These are phyloP conservation scores for Phataginus tricuspis DNA, from an alignment of 2,797 vertebrate species.

Conservation along the genomic window DNA sequence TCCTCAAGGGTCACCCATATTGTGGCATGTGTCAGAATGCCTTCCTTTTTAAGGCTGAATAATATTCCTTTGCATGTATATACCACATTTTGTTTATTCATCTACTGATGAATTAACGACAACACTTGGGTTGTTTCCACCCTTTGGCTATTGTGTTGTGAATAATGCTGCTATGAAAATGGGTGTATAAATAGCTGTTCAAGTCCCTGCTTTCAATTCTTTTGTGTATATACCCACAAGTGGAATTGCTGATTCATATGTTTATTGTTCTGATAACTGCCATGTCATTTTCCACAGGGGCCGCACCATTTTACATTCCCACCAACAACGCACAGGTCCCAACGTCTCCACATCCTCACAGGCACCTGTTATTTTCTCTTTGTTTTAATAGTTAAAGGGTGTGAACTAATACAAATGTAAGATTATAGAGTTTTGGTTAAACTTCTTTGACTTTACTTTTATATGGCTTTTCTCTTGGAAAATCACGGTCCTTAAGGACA, in stretches of 20 bases:
- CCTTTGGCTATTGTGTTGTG: background rate
- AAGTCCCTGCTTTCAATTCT: constrained; percentile 25
- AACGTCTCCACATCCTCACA: background rate
- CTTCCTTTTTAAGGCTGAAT: background rate
- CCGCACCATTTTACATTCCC: background rate
- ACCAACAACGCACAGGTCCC: background rate
- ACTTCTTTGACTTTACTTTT: background rate
- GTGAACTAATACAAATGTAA: constrained; percentile 21
- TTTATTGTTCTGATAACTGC: background rate
- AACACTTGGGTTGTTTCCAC: background rate
- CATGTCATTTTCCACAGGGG: background rate
- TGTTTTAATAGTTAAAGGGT: background rate
- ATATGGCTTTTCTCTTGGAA: background rate
- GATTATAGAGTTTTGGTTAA: background rate
- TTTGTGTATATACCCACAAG: background rate
- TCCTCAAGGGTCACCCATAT: background rate
- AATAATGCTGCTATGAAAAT: background rate
- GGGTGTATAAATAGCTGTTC: background rate
- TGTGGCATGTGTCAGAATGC: background rate
- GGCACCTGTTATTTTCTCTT: background rate
- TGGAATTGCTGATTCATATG: background rate
- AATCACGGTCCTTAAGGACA: background rate
- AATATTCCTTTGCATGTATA: background rate
- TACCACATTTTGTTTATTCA: background rate
- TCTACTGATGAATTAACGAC: background rate